Conservation (phyloP, 2,888 invertebrate genomes). For the Parasteatoda lunata region DNA sequence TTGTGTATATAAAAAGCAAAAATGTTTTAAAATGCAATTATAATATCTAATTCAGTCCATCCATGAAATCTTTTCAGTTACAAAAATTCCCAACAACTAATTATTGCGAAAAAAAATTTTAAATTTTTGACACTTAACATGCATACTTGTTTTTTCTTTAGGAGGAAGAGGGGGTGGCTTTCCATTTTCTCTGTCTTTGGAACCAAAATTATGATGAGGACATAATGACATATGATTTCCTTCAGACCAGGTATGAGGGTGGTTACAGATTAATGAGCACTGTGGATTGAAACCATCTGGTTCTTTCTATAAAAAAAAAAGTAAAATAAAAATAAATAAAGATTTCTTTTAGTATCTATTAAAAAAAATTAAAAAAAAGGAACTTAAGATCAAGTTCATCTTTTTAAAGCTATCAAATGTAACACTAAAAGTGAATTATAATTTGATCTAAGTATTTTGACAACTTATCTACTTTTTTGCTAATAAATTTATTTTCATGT, state of each 20-base stretch:
- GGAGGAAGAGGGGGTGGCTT: slow-evolving; percentile 87
- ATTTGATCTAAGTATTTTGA: background rate
- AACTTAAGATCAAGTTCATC: too few species aligned
- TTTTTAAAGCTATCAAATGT: background rate
- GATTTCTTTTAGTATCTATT: too few species aligned
- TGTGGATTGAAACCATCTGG: slow-evolving; percentile 60
- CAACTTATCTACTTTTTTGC: too few species aligned
- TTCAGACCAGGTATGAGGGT: slow-evolving; percentile 58
- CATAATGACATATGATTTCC: slow-evolving; percentile 63
- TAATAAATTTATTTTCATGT: too few species aligned
- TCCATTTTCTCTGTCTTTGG: slow-evolving; percentile 62
- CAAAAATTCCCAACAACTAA: too few species aligned
- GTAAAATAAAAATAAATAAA: slow-evolving; percentile 2
- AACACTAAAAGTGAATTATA: background rate
- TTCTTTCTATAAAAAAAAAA: slow-evolving; percentile 29
- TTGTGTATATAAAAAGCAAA: background rate
- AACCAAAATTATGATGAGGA: slow-evolving; percentile 48
- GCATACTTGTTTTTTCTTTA: slow-evolving; percentile 87
- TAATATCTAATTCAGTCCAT: too few species aligned
- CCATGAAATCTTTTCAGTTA: too few species aligned
- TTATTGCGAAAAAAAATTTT: too few species aligned
- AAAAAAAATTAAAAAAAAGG: too few species aligned
- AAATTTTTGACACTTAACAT: background rate
- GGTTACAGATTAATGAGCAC: slow-evolving; percentile 61
- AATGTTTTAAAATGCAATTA: background rate